Conservation (phyloP, 1,140 invertebrate genomes). For the Yoshiicerus persimilis region DNA sequence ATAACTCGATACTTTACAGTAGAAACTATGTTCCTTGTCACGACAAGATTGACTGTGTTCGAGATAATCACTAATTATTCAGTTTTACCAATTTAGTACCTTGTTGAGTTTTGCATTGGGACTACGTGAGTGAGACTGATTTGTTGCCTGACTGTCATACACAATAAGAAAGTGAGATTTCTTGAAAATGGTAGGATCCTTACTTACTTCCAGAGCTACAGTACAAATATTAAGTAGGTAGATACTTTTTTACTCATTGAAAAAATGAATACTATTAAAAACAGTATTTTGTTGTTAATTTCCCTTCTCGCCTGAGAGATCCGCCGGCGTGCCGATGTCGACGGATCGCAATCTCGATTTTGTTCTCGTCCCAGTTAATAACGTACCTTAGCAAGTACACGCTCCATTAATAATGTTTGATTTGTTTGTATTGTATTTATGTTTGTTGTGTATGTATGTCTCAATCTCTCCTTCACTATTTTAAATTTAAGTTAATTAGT, state of each 20-base stretch:
- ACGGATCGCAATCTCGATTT: background rate
- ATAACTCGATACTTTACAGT: background rate
- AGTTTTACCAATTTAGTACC: background rate
- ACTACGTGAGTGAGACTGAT: background rate
- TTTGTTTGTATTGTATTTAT: constrained; percentile 2
- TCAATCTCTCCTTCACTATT: constrained; percentile 15
- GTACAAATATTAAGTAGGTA: background rate
- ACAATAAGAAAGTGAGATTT: background rate
- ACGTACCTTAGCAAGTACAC: background rate
- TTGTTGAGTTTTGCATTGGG: background rate
- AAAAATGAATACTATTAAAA: background rate
- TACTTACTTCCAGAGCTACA: background rate
- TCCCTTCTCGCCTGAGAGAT: background rate
- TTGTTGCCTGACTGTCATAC: background rate
- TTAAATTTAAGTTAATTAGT: background rate
- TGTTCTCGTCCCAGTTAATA: background rate
- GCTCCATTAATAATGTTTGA: background rate
- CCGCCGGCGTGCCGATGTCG: background rate
- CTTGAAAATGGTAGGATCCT: background rate
- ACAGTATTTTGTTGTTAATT: background rate
- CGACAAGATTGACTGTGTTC: background rate
- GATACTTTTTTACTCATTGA: background rate
- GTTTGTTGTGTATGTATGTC: constrained; percentile 4
- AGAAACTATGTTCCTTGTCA: background rate
- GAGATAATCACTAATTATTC: background rate